Evolutionary conservation across 2,797 vertebrate genomes (phyloP).

Genomic region (Sebastes miniatus): DNA sequence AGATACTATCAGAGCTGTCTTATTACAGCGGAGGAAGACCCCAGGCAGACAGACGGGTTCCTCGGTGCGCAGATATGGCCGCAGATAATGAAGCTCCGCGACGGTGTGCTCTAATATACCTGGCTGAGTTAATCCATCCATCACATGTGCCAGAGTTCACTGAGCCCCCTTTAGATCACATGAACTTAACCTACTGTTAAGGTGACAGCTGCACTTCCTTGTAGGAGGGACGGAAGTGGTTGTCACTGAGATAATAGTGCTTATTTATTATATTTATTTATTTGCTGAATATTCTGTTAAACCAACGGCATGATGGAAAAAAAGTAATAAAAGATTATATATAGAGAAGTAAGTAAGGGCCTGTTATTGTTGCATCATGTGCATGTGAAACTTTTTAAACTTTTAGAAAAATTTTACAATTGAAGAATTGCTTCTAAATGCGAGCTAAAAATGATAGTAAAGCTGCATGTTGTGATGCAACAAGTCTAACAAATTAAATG

Average conservation of each 20-base stretch:
- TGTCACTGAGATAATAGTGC: not conserved
- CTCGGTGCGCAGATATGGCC: conserved; percentile 47
- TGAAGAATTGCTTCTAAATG: not conserved
- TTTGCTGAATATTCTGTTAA: not conserved
- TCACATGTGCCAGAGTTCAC: conserved; percentile 62
- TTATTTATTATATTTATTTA: not conserved
- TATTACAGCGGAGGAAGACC: conserved; percentile 73
- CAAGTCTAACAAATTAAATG: conserved; percentile 1
- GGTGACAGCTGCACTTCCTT: conserved; percentile 28
- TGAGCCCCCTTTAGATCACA: conserved; percentile 34
- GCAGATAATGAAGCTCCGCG: conserved; percentile 64
- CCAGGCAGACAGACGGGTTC: conserved; percentile 55
- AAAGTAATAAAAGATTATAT: not conserved
- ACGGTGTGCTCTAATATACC: conserved; percentile 60
- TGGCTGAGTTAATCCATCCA: conserved; percentile 61
- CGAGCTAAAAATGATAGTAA: not conserved
- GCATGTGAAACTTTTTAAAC: not conserved
- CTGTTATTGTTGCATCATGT: not conserved
- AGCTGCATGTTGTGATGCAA: not conserved
- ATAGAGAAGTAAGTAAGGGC: not conserved
- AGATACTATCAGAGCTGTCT: conserved; percentile 76
- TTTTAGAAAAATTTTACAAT: not conserved
- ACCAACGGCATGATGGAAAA: not conserved
- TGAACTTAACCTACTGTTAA: conserved; percentile 49
- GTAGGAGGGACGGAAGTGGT: not conserved